These are phyloP conservation scores for Hippopotamus amphibius DNA, from an alignment of 2,113 vertebrate genomes.

Conservation along the genomic window DNA sequence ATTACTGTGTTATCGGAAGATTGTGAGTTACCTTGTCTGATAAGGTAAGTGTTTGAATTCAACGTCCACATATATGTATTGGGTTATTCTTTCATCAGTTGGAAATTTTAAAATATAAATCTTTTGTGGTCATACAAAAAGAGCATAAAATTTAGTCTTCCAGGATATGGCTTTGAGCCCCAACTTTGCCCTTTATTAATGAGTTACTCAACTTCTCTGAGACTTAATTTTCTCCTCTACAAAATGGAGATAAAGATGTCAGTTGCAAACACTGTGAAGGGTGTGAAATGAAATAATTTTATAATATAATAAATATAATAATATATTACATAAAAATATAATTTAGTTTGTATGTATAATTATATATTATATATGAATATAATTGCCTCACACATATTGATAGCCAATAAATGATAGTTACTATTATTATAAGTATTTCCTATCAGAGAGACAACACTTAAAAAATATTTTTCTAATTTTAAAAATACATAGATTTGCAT, in stretches of 20 bases:
- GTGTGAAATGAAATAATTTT: neutral
- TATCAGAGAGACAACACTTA: neutral
- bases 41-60: slow-evolving; percentile 28
- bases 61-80: slow-evolving; percentile 19
- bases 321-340: neutral
- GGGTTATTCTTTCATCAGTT: neutral
- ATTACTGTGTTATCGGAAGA: neutral
- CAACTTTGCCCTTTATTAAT: slow-evolving; percentile 21
- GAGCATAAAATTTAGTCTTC: slow-evolving; percentile 24
- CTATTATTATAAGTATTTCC: slow-evolving; percentile 16
- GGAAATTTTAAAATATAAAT: neutral
- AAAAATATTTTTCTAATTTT: neutral
- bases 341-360: neutral
- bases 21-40: slow-evolving; percentile 1
- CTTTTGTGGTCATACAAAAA: slow-evolving; percentile 9
- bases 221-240: slow-evolving; percentile 27
- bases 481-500: neutral
- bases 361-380: neutral
- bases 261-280: neutral
- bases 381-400: neutral
- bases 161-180: neutral
- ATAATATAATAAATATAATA: neutral
- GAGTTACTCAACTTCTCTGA: slow-evolving; percentile 21
- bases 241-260: neutral
- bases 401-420: neutral